Evolutionary conservation across 2,113 vertebrate genomes (phyloP).

Genomic region (Abramis brama): DNA sequence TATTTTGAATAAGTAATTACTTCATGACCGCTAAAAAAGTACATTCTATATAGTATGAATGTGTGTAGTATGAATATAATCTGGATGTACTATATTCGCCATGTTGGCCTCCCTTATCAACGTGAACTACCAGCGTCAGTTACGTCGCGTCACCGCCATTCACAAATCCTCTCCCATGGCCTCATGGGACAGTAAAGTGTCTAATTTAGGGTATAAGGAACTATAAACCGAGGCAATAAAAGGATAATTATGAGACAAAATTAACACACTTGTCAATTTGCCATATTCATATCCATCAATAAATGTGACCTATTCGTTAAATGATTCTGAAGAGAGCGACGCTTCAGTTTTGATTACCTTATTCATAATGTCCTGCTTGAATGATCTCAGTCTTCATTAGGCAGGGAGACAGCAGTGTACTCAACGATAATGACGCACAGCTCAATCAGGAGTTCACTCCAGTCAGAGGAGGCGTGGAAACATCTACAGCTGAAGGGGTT

Average conservation of each 20-base stretch:
- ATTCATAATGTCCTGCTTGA: slow-evolving; percentile 42
- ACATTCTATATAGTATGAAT: too few relatives aligned
- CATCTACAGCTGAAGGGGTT: slow-evolving; percentile 48
- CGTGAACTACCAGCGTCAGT: too few relatives aligned
- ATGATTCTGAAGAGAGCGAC: slow-evolving; percentile 16
- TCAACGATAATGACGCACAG: slow-evolving; percentile 54
- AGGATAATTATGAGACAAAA: slow-evolving; percentile 12
- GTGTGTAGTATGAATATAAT: too few relatives aligned
- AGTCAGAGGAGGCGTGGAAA: slow-evolving; percentile 9
- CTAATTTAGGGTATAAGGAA: neutral
- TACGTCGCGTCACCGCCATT: too few relatives aligned
- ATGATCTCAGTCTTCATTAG: slow-evolving; percentile 35
- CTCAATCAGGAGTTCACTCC: slow-evolving; percentile 47
- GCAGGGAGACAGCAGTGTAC: slow-evolving; percentile 34
- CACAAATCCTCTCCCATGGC: too few relatives aligned
- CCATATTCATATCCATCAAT: slow-evolving; percentile 29
- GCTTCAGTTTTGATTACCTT: slow-evolving; percentile 37
- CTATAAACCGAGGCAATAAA: neutral
- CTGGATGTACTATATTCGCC: too few relatives aligned
- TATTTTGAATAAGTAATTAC: too few relatives aligned
- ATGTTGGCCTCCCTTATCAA: too few relatives aligned
- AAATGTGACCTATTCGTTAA: slow-evolving; percentile 25
- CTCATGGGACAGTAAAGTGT: too few relatives aligned
- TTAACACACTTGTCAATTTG: slow-evolving; percentile 24
- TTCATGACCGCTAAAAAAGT: too few relatives aligned